Evolutionary conservation across 2,888 invertebrate genomes (phyloP), one percentile per base, ranked within the genome.

Genomic region (Hypselothyrea guttata): DNA sequence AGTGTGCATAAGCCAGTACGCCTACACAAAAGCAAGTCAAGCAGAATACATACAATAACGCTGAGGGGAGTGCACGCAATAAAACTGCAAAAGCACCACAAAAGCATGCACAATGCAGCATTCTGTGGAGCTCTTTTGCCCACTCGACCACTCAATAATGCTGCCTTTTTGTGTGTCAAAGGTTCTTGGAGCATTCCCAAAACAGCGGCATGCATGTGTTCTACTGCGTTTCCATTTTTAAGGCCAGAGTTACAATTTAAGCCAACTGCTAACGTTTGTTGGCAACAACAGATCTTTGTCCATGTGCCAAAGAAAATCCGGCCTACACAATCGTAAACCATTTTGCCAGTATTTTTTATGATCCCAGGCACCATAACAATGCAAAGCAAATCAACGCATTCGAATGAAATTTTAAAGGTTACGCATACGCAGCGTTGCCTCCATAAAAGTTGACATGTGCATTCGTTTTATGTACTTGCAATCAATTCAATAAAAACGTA

Each of bases 161-260:
- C 54, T 31, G 45, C 41, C 49, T 48, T 67, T 75, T 77, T 84
- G 63, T 84, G 54, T 74, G 84, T 84, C 84, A 77, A 81, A 77
- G 71, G 77, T 53, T 45, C 62, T 64, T 57, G 64, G 18, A 42
- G 63, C 52, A 67, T 59, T 49, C 77, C 74, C 72, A 76, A 56
- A 28, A 16, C 33, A 22, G 15, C 16, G 3, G 11, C 31, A 52
- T 22, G 22, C 22, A 4, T 22, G 22, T 4, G 71, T 49, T n/a
- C n/a, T n/a, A n/a, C n/a, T n/a, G n/a, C n/a, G n/a, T n/a, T n/a
- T n/a, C n/a, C 59, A 42, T 60, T 68, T 71, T 66, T 55, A 74
- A 60, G 56, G 51, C 46, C 61, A 56, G 46, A 16, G 22, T 53
- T 70, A 45, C 58, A 47, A 48, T 73, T 73, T 61, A 64, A 46